Conservation (phyloP, 2,797 vertebrate species). For the Tapirus indicus region DNA sequence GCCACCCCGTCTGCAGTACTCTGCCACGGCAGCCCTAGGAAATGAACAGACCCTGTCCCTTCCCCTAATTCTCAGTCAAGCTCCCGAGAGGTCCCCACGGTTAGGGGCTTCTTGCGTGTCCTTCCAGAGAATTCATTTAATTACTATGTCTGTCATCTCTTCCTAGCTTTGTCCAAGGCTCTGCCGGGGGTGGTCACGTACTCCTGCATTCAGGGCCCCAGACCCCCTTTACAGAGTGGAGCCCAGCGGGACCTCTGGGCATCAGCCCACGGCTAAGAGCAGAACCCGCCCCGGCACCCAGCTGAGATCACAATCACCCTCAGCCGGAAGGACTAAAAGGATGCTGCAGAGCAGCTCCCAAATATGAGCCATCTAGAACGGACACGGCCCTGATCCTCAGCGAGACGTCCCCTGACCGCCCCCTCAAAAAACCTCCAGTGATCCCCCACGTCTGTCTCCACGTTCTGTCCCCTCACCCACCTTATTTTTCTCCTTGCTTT, state of each 20-base stretch:
- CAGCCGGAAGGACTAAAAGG: background rate
- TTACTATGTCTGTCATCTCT: too few relatives aligned
- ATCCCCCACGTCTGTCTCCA: background rate
- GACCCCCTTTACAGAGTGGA: background rate
- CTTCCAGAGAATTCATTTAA: background rate
- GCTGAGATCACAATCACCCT: background rate
- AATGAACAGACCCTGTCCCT: rapidly evolving
- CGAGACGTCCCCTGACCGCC: background rate
- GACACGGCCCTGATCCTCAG: too few relatives aligned
- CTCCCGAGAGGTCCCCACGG: background rate
- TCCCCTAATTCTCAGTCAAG: background rate
- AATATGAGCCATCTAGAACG: background rate
- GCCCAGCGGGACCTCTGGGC: background rate
- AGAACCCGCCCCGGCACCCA: background rate
- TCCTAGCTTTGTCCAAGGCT: background rate
- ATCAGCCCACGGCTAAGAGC: background rate
- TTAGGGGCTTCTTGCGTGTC: background rate
- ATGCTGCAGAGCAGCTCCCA: rapidly evolving
- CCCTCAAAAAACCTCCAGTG: background rate
- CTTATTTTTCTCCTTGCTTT: background rate
- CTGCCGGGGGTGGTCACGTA: background rate
- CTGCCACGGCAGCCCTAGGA: background rate
- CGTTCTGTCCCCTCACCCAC: background rate
- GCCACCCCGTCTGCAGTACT: too few relatives aligned
- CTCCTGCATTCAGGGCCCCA: background rate